These are phyloP conservation scores for Ancistrus triradiatus DNA, from an alignment of 2,113 vertebrate species.

Conservation along the genomic window DNA sequence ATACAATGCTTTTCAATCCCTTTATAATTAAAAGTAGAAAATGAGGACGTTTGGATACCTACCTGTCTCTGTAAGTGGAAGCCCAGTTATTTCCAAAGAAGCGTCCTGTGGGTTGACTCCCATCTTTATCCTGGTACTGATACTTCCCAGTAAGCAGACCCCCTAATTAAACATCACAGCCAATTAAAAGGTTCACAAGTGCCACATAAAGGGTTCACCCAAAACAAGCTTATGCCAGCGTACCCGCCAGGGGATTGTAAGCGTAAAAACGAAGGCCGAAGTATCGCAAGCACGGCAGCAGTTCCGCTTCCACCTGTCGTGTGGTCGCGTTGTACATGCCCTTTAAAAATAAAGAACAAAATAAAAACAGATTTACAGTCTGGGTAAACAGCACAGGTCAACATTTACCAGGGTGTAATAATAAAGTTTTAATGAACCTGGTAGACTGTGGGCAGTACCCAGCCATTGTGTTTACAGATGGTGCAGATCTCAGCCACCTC, in stretches of 20 bases:
- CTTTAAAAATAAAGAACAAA: conserved; percentile 56
- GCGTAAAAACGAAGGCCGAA: conserved; percentile 84
- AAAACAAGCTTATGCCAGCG: rapidly evolving
- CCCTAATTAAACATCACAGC: conserved; percentile 60
- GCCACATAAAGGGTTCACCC: background rate
- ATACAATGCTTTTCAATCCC: too few species aligned
- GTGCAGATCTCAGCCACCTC: conserved; percentile 86
- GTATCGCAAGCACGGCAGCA: conserved; percentile 83
- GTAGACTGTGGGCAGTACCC: conserved; percentile 87
- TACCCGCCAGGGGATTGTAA: conserved; percentile 95
- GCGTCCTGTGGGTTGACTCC: conserved; percentile 68
- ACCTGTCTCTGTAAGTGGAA: conserved; percentile 81
- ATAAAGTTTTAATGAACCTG: too few species aligned
- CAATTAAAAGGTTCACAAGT: too few species aligned
- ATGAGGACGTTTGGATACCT: too few species aligned
- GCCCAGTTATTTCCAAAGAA: conserved; percentile 92
- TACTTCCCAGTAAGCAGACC: conserved; percentile 90
- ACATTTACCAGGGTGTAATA: too few species aligned
- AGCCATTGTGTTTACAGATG: conserved; percentile 83
- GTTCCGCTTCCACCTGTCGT: conserved; percentile 83
- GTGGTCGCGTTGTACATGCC: conserved; percentile 97
- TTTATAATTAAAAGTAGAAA: too few species aligned
- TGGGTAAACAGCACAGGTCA: too few species aligned
- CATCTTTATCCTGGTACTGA: conserved; percentile 82
- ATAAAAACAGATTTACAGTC: too few species aligned